A percentile compares a stretch with the other conserved stretches of the same genome.
phyloP scores from a whole-genome alignment of 2,888 invertebrate species.

The Bruchidius siliquastri region DNA sequence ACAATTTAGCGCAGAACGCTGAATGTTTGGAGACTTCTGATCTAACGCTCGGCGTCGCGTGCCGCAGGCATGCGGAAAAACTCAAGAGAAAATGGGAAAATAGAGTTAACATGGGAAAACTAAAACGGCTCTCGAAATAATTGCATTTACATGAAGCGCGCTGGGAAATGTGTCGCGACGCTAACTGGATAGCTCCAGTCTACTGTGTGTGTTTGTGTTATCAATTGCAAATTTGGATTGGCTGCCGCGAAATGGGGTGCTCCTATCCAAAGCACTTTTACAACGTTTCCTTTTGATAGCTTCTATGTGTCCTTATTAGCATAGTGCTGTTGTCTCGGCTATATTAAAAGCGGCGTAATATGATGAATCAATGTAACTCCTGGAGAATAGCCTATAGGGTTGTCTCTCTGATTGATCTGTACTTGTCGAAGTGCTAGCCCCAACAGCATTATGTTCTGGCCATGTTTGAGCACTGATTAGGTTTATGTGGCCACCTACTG shows the following conservation, averaged over 20 bases:
- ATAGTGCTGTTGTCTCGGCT: too few species aligned
- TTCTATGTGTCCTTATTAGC: too few species aligned
- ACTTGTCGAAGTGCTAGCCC: too few species aligned
- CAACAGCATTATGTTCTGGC: too few species aligned
- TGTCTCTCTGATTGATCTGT: too few species aligned
- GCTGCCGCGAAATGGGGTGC: not conserved
- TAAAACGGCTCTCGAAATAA: constrained; percentile 13
- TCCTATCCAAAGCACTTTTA: too few species aligned
- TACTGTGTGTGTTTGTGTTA: not conserved
- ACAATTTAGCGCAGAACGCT: not conserved
- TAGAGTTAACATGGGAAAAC: constrained; percentile 6
- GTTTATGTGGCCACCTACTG: too few species aligned
- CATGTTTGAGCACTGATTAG: too few species aligned
- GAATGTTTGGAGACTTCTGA: not conserved
- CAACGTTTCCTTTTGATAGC: too few species aligned
- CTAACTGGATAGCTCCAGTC: not conserved
- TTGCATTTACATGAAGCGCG: constrained; percentile 15
- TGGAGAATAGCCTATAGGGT: too few species aligned
- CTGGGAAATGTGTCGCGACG: constrained; percentile 4
- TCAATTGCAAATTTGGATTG: not conserved
- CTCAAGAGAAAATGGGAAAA: constrained; percentile 6
- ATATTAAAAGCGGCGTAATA: too few species aligned
- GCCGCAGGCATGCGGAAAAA: constrained; percentile 1
- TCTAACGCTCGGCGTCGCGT: not conserved
- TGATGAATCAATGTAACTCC: too few species aligned